Evolutionary conservation across 2,888 invertebrate species (phyloP).

Genomic region (Rotaria macrura): DNA sequence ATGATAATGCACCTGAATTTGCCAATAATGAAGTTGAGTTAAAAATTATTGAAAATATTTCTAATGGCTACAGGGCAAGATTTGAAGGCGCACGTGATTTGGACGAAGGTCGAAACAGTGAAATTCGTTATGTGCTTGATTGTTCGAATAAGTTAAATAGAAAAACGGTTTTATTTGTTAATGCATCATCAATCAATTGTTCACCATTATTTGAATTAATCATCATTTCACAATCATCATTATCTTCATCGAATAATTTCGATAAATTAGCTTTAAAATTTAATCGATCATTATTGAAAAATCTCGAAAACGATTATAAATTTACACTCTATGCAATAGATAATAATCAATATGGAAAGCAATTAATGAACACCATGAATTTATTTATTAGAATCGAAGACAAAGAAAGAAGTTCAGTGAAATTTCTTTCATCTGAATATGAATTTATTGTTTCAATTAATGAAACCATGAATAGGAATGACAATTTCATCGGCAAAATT

Average conservation of each 20-base stretch:
- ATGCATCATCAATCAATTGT: not conserved
- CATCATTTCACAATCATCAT: not conserved
- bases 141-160: not conserved
- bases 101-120: constrained; percentile 18
- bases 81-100: constrained; percentile 26
- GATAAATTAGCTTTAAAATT: constrained; percentile 1
- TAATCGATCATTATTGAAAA: not conserved
- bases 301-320: not conserved
- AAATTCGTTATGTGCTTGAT: not conserved
- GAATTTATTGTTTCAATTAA: not conserved
- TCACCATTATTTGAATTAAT: not conserved
- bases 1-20: constrained; percentile 28
- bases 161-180: not conserved
- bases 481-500: not conserved
- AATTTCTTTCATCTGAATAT: not conserved
- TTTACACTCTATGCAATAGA: not conserved
- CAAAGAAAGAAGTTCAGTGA: no score
- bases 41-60: constrained; percentile 21
- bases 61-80: not conserved
- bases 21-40: not conserved
- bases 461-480: no score
- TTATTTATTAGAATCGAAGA: not conserved
- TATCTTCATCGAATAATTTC: not conserved
- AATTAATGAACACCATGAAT: not conserved
- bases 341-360: not conserved